These are phyloP conservation scores for Euzetes globulus DNA, from an alignment of 2,888 invertebrate species.

Conservation along the genomic window DNA sequence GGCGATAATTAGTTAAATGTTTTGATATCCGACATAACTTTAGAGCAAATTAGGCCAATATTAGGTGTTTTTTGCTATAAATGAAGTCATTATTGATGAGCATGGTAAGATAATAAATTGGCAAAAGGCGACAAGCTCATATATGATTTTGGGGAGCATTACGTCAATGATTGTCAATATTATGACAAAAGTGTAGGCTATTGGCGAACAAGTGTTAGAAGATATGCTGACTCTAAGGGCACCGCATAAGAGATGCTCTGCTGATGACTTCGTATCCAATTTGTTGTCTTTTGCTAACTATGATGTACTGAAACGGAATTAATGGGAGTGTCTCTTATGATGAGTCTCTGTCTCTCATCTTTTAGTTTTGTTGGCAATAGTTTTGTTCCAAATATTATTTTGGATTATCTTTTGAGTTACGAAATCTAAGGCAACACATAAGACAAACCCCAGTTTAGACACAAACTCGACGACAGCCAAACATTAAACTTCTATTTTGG, in stretches of 20 bases:
- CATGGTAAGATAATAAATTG: too few relatives aligned
- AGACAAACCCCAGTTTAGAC: not conserved
- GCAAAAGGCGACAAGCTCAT: too few relatives aligned
- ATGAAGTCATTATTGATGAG: too few relatives aligned
- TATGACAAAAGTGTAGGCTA: too few relatives aligned
- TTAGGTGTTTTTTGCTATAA: too few relatives aligned
- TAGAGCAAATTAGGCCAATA: too few relatives aligned
- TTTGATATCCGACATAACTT: too few relatives aligned
- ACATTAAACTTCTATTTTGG: not conserved
- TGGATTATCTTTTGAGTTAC: not conserved
- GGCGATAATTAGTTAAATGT: too few relatives aligned
- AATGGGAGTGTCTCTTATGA: slow-evolving; percentile 2
- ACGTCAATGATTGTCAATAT: too few relatives aligned
- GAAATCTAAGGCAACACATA: not conserved
- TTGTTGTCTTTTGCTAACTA: not conserved
- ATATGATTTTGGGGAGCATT: too few relatives aligned
- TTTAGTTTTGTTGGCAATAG: not conserved
- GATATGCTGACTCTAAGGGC: not conserved
- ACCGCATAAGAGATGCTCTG: not conserved
- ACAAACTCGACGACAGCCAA: not conserved
- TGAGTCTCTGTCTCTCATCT: not conserved
- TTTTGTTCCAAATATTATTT: slow-evolving; percentile 15
- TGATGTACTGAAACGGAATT: slow-evolving; percentile 21
- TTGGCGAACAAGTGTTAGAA: too few relatives aligned
- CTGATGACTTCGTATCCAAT: not conserved